Percentiles rank a stretch among this genome's conserved stretches.
Conservation (phyloP, 2,888 invertebrate genomes). For the Rhogogaster chlorosoma region DNA sequence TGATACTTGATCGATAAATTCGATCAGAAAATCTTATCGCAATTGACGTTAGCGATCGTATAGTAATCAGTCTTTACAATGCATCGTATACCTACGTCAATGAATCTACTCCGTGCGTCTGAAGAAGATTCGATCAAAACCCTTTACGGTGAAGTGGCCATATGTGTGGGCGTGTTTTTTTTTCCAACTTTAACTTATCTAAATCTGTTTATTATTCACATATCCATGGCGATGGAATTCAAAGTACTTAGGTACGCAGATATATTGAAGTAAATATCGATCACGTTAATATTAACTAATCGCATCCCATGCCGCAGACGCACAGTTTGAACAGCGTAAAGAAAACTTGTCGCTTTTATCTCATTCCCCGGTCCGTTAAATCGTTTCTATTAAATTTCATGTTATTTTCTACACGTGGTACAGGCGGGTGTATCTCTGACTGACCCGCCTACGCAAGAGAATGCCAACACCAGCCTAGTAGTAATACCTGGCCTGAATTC, state of each 20-base stretch:
- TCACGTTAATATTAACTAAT: background rate
- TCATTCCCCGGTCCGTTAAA: conserved; percentile 22
- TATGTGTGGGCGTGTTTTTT: background rate
- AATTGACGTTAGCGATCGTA: conserved; percentile 1
- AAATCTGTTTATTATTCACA: background rate
- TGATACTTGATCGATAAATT: conserved; percentile 5
- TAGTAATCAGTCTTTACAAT: background rate
- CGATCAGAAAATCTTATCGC: conserved; percentile 18
- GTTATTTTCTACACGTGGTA: conserved; percentile 33
- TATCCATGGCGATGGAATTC: background rate
- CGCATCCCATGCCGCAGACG: background rate
- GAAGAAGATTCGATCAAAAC: conserved; percentile 19
- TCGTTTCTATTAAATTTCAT: conserved; percentile 37
- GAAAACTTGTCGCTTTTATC: background rate
- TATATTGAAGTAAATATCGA: background rate
- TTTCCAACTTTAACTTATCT: background rate
- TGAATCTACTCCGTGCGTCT: conserved; percentile 11
- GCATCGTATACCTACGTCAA: background rate
- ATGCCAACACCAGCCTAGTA: conserved; percentile 28
- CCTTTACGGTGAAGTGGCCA: background rate
- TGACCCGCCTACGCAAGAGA: conserved; percentile 50
- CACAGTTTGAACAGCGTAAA: background rate
- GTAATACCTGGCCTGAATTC: conserved; percentile 38
- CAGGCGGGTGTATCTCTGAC: conserved; percentile 17
- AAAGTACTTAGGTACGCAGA: background rate